Conservation (phyloP, 2,888 invertebrate genomes). For the Agonopterix heracliana region DNA sequence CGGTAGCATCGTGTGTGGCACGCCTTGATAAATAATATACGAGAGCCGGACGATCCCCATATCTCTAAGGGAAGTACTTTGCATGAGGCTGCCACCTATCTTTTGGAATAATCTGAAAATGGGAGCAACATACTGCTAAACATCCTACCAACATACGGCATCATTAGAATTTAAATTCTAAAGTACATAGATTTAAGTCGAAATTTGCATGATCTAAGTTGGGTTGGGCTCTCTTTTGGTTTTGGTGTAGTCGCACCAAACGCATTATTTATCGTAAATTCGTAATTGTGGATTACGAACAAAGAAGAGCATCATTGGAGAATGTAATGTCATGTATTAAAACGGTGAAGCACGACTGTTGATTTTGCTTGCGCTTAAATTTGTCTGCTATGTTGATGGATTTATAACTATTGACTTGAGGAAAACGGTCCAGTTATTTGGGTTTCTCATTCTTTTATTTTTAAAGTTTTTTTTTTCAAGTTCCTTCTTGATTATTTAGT, state of each 20-base stretch:
- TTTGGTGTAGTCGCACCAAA: conserved; percentile 30
- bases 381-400: conserved; percentile 1
- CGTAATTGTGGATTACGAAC: conserved; percentile 55
- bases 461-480: neutral
- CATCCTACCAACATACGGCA: conserved; percentile 11
- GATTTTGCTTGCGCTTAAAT: conserved; percentile 6
- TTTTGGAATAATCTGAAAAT: conserved; percentile 67
- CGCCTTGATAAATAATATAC: conserved; percentile 60
- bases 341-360: conserved; percentile 19
- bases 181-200: neutral
- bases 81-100: conserved; percentile 68
- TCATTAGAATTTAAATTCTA: rapidly evolving
- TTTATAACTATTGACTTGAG: neutral
- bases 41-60: conserved; percentile 58
- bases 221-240: conserved; percentile 14
- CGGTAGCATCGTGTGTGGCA: conserved; percentile 66
- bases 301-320: conserved; percentile 42
- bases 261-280: conserved; percentile 65
- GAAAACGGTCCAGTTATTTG: neutral
- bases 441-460: neutral
- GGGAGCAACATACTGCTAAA: conserved; percentile 39
- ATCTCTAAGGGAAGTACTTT: conserved; percentile 72
- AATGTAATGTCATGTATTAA: conserved; percentile 51
- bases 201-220: conserved; percentile 2
- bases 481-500: neutral